A percentile compares a stretch with the other conserved stretches of the same genome.
Conservation (phyloP, 2,888 invertebrate species). For the Microctonus brassicae region DNA sequence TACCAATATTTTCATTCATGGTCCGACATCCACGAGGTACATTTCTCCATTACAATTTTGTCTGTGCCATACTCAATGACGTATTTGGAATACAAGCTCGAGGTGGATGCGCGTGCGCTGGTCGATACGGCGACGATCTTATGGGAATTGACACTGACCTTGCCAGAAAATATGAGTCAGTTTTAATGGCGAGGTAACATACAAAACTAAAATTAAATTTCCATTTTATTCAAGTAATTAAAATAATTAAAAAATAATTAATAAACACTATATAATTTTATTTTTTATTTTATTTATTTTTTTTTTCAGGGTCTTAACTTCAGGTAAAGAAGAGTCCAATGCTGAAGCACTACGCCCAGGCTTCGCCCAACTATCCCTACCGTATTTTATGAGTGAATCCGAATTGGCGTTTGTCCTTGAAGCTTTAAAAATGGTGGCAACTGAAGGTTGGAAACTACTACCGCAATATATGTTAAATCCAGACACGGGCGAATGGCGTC, state of each 20-base stretch:
- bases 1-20: conserved; percentile 89
- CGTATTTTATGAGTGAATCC: conserved; percentile 85
- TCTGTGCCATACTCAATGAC: conserved; percentile 89
- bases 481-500: conserved; percentile 91
- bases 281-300: not conserved
- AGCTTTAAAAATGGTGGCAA: conserved; percentile 88
- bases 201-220: not conserved
- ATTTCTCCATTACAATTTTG: conserved; percentile 89
- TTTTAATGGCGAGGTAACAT: conserved; percentile 74
- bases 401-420: conserved; percentile 87
- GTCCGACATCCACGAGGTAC: conserved; percentile 85
- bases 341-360: conserved; percentile 86
- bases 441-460: conserved; percentile 89
- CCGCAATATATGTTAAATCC: conserved; percentile 90
- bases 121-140: conserved; percentile 87
- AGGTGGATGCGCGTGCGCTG: conserved; percentile 85
- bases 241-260: not conserved
- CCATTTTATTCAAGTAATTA: conserved; percentile 3
- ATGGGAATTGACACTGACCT: conserved; percentile 85
- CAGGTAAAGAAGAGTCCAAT: conserved; percentile 64
- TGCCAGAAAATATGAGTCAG: conserved; percentile 81
- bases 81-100: conserved; percentile 91
- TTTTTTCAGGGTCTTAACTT: conserved; percentile 51
- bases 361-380: conserved; percentile 86
- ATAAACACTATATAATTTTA: not conserved